phyloP scores from a whole-genome alignment of 2,113 vertebrate genomes.

The Pseudorectes ferrugineus region DNA sequence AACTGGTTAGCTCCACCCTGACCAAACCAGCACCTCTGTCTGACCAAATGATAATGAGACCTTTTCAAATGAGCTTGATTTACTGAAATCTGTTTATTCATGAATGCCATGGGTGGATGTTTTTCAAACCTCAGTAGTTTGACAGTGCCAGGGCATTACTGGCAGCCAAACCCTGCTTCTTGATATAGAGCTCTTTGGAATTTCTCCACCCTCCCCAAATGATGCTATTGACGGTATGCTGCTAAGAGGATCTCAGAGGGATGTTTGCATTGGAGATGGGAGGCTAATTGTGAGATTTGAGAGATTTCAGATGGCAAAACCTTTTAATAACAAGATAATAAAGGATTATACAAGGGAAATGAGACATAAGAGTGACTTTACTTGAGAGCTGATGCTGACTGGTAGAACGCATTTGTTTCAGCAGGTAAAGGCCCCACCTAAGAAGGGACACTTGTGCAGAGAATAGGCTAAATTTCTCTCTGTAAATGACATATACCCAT shows the following conservation, averaged over 20 bases:
- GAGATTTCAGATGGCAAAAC: background rate
- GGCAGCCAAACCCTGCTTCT: background rate
- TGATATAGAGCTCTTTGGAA: background rate
- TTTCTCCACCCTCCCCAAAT: background rate
- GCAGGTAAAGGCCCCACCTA: background rate
- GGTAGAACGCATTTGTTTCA: background rate
- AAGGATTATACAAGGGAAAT: background rate
- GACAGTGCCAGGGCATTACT: background rate
- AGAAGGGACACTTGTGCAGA: background rate
- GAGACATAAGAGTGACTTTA: background rate
- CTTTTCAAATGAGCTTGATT: background rate
- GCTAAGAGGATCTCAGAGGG: background rate
- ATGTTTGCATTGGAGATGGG: background rate
- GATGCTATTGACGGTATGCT: background rate
- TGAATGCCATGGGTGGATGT: background rate
- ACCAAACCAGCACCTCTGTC: background rate
- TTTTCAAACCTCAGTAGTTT: background rate
- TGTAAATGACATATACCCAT: accelerated
- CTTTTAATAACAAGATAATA: background rate
- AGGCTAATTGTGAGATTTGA: background rate
- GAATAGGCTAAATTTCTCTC: background rate
- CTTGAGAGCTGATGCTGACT: background rate
- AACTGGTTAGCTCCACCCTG: background rate
- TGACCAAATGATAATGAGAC: background rate
- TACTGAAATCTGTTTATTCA: background rate